A percentile compares a stretch with the other conserved stretches of the same genome.
Evolutionary conservation across 1,140 invertebrate species (phyloP).

Genomic region (Melipona quadrifasciata): DNA sequence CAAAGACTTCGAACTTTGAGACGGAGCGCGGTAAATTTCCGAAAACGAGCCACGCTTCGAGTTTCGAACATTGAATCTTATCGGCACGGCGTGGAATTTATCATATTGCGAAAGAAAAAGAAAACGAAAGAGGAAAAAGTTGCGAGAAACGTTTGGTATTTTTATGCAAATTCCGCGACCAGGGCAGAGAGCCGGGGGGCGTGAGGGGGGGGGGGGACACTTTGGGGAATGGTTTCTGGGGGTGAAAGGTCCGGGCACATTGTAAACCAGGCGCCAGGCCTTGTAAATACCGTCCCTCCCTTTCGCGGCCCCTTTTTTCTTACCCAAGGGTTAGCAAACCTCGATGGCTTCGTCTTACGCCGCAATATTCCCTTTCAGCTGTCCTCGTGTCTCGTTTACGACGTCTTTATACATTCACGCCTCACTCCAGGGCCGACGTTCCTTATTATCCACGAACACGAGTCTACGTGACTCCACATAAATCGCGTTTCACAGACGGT

Average conservation of each 20-base stretch:
- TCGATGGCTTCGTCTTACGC: conserved; percentile 40
- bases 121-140: background rate
- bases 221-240: conserved; percentile 11
- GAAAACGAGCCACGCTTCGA: background rate
- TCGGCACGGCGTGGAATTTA: background rate
- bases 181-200: too few species aligned
- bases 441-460: background rate
- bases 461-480: conserved; percentile 30
- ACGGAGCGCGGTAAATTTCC: background rate
- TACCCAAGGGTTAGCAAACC: background rate
- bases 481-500: background rate
- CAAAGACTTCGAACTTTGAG: too few species aligned
- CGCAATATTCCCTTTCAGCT: conserved; percentile 20
- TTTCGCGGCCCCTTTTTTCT: background rate
- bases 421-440: background rate
- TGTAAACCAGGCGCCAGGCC: conserved; percentile 50
- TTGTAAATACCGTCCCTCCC: conserved; percentile 32
- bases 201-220: background rate
- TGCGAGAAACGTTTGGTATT: background rate
- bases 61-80: conserved; percentile 5
- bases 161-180: conserved; percentile 21
- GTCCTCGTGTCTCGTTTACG: background rate
- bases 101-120: too few species aligned
- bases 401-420: conserved; percentile 35
- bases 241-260: conserved; percentile 23